Evolutionary conservation across 1,140 invertebrate species (phyloP).

Genomic region (Copidosoma floridanum): DNA sequence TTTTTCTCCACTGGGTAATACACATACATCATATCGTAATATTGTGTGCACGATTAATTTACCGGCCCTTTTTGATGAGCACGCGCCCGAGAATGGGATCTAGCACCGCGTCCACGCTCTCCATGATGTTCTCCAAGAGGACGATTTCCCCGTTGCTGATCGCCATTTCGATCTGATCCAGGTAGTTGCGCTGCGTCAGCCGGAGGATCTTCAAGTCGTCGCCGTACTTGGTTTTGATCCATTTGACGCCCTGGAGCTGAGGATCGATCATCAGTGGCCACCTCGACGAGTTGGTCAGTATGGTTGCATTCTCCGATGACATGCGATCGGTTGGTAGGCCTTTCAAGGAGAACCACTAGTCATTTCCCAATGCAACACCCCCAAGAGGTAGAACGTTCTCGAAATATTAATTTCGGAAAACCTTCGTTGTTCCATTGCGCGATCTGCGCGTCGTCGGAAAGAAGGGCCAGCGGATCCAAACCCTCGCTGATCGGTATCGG

Average conservation of each 20-base stretch:
- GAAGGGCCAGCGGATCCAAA: conserved; percentile 76
- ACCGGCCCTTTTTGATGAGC: conserved; percentile 80
- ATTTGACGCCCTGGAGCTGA: conserved; percentile 89
- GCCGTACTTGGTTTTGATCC: conserved; percentile 86
- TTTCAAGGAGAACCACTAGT: no score
- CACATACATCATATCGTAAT: no score
- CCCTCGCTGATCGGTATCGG: conserved; percentile 77
- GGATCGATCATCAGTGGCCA: conserved; percentile 97
- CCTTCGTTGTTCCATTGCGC: conserved; percentile 93
- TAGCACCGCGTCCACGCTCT: conserved; percentile 84
- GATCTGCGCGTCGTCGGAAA: conserved; percentile 89
- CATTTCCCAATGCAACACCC: no score
- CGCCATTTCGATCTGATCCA: conserved; percentile 81
- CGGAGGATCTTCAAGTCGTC: conserved; percentile 72
- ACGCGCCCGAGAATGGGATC: conserved; percentile 86
- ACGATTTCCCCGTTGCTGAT: conserved; percentile 73
- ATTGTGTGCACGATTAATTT: conserved; percentile 36
- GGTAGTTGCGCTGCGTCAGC: conserved; percentile 77
- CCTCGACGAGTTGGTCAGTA: conserved; percentile 82
- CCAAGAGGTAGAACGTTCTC: no score
- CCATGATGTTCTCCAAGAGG: conserved; percentile 87
- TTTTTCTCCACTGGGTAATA: no score
- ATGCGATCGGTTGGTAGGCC: conserved; percentile 86
- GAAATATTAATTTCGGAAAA: no score
- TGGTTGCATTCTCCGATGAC: conserved; percentile 93